Base-by-base conservation (phyloP, 1,140 invertebrate genomes). In the Chymomyza costata region DNA sequence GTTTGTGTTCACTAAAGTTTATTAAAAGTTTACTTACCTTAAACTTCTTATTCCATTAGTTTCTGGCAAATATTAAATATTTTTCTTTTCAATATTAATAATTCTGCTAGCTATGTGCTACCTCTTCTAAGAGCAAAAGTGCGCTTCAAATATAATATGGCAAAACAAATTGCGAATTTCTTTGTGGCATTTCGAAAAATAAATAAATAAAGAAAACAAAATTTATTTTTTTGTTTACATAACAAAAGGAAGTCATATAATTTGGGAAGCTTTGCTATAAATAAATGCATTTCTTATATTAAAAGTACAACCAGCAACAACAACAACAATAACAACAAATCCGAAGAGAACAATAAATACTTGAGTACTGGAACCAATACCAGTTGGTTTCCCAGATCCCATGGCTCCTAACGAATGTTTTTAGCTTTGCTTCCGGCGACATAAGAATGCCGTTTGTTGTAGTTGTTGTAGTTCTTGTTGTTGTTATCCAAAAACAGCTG, bases 341-440 rank as follows among this genome's bases (percentile, higher is more conserved):
- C 30, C 41, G 35, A 25, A 59, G 34, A 41, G 38, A 34, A 50
- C 39, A 35, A 43, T 16, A 43, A 15, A 41, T 11, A 32, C 16
- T 30, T n/a, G 38, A 48, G 21, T n/a, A 15, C 28, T 37, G 11
- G 18, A 17, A 13, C 18, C 32, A 14, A 16, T 14, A 25, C 21
- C 15, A 43, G 55, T 38, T 57, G 57, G 40, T 45, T 6, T 10
- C 17, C 14, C 43, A 40, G 53, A 17, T 43, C 56, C 44, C n/a
- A 41, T 45, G 45, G 46, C 46, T 65, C 40, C 62, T 69, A 71
- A 76, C 66, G 62, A 76, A 69, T 74, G 65, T 50, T 60, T 70
- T n/a, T 55, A 57, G 48, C 45, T 57, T 71, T 61, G 73, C 71
- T 76, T 76, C 71, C 71, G 71, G 71, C 71, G 66, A 76, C 71